Evolutionary conservation across 2,113 vertebrate genomes (phyloP).

Genomic region (Callithrix jacchus): DNA sequence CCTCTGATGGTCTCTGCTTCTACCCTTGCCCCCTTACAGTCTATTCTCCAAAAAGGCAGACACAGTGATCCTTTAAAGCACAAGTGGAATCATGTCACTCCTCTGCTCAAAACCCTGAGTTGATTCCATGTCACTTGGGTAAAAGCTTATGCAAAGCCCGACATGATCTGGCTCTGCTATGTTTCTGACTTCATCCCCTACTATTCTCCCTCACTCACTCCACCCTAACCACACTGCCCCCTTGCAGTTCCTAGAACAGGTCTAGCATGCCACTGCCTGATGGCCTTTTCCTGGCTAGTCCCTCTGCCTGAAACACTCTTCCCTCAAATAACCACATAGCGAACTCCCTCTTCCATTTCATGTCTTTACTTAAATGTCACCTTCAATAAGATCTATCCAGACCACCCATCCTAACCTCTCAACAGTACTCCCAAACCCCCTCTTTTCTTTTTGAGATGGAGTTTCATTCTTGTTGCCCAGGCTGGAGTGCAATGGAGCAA

Average conservation of each 20-base stretch:
- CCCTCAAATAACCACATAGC: background rate
- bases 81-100: background rate
- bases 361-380: background rate
- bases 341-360: background rate
- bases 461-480: too few relatives aligned
- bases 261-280: background rate
- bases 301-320: background rate
- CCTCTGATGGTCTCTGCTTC: background rate
- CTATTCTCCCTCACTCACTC: background rate
- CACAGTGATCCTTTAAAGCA: background rate
- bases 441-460: too few relatives aligned
- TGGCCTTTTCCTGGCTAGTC: background rate
- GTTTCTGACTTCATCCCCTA: background rate
- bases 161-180: background rate
- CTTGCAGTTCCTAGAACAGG: background rate
- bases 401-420: background rate
- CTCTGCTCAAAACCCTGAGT: background rate
- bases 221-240: background rate
- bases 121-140: background rate
- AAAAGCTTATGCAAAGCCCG: background rate
- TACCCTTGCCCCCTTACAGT: background rate
- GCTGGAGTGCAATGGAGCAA: too few relatives aligned
- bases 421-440: background rate
- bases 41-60: background rate
- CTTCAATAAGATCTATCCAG: background rate